Base-by-base conservation (phyloP, 64 coral and sea anemone genomes). In the Cladopsammia gracilis region DNA sequence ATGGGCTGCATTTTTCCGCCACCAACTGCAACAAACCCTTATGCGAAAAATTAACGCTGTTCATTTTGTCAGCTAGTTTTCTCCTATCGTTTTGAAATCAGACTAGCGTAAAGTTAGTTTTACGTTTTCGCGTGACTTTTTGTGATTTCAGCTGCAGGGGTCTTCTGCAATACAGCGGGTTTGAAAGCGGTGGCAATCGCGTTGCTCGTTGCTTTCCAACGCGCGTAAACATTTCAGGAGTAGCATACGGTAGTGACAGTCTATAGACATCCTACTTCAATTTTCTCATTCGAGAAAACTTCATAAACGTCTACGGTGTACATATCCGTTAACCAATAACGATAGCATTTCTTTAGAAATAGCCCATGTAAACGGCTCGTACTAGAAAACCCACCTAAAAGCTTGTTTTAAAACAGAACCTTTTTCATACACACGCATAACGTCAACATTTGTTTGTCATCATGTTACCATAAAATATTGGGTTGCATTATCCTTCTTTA, bases 51-150 rank as follows among this genome's bases (percentile, higher is more conserved):
- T 84, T 62, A 64, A 25, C 56, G 24, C 22, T 57, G 52, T 59
- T 34, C 52, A 58, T 58, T 16, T 59, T 79, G 52, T 26, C 15
- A 25, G 5, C 59, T 58, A 57, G 24, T 60, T 24, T 46, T 44
- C 16, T 75, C 58, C 10, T 8, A 23, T 50, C 60, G 61, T 49
- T 44, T 51, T 84, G n/a, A 50, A 49, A 8, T 84, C 4, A 18
- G 50, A 77, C 20, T 9, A 68, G 58, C 64, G 46, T 14, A 14
- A 48, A 25, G 6, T 67, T 65, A 51, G 45, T 4, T 68, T 20
- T 14, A 51, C 45, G 12, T 64, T 84, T 84, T 84, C 44, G 60
- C 60, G 80, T 84, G 80, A 84, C 80, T 84, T 84, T 62, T 84
- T 69, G 62, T 84, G 19, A 68, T 67, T 65, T 66, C 62, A 84